Evolutionary conservation across 2,113 vertebrate species (phyloP).

Genomic region (Sterrhoptilus dennistouni): DNA sequence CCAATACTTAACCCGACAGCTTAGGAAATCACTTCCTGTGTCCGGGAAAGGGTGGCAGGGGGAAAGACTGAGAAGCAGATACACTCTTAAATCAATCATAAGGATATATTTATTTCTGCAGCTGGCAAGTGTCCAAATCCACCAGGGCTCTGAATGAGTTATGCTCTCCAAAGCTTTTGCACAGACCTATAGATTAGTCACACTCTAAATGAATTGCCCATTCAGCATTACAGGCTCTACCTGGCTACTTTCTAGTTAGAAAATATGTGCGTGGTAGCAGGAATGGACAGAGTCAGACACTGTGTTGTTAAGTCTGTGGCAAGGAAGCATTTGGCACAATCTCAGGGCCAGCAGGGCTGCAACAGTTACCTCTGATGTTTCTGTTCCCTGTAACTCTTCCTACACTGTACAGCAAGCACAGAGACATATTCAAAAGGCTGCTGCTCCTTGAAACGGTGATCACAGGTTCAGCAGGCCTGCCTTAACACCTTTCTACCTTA

Average conservation of each 20-base stretch:
- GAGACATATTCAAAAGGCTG: not conserved
- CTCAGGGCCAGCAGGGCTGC: not conserved
- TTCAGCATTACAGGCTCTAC: not conserved
- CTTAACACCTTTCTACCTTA: not conserved
- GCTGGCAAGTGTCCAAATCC: not conserved
- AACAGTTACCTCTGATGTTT: not conserved
- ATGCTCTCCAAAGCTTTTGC: not conserved
- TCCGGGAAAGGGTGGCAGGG: not conserved
- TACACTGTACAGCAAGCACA: not conserved
- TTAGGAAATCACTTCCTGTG: not conserved
- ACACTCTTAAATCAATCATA: not conserved
- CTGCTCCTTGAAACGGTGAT: not conserved
- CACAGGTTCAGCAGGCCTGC: not conserved
- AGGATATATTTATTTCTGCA: not conserved
- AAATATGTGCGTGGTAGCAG: not conserved
- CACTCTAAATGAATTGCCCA: not conserved
- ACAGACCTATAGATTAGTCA: not conserved
- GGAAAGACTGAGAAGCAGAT: not conserved
- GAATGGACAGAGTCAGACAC: not conserved
- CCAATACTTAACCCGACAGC: not conserved
- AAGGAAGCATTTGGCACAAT: not conserved
- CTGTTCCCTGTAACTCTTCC: not conserved
- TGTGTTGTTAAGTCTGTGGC: not conserved
- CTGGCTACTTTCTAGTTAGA: not conserved
- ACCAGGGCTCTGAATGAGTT: not conserved